phyloP scores from a whole-genome alignment of 2,797 vertebrate species.

The Anguilla megastoma region DNA sequence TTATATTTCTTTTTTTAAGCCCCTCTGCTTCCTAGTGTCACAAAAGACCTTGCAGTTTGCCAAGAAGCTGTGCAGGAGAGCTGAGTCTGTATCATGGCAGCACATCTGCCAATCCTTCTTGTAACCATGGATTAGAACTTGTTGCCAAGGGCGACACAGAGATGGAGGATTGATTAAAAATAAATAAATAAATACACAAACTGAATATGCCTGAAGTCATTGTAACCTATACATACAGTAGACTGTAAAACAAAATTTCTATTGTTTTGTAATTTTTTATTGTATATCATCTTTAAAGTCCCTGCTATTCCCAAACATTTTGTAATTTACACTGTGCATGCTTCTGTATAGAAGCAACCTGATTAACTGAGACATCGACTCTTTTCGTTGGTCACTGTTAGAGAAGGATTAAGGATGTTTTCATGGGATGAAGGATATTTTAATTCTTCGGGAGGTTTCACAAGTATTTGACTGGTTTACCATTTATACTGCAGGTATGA shows the following conservation, averaged over 20 bases:
- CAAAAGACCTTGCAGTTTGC: conserved; percentile 73
- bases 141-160: conserved; percentile 82
- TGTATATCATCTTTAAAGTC: not conserved
- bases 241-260: not conserved
- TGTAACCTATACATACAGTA: not conserved
- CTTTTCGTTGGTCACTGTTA: not conserved
- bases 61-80: conserved; percentile 67
- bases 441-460: not conserved
- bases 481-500: too few species aligned
- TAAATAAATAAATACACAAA: conserved; percentile 65
- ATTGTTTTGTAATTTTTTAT: not conserved
- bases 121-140: conserved; percentile 84
- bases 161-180: conserved; percentile 75
- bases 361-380: not conserved
- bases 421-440: too few species aligned
- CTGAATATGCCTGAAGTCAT: conserved; percentile 54
- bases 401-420: not conserved
- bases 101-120: conserved; percentile 77
- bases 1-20: conserved; percentile 56
- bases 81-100: conserved; percentile 78
- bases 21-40: conserved; percentile 67
- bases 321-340: not conserved
- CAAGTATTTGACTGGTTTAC: not conserved
- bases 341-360: not conserved
- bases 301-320: not conserved